Base-by-base conservation (phyloP, 2,888 invertebrate species). In the Teinopalpus imperialis region DNA sequence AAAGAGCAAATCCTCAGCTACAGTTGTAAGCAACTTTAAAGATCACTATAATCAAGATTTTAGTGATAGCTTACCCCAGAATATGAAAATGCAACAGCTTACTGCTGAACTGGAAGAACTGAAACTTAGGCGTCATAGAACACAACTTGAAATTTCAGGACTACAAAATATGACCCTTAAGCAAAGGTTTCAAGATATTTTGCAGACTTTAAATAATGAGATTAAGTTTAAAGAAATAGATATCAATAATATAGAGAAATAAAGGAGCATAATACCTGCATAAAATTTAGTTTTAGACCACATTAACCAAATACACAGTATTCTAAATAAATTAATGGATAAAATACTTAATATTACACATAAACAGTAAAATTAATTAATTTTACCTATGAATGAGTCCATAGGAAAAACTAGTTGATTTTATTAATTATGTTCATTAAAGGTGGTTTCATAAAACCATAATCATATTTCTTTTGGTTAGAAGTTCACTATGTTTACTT, bases 91-190 rank as follows among this genome's bases (percentile, higher is more conserved):
- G 44, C 91, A 91, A 29, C 92, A 93, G 55, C 69, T 95, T 5
- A 91, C 92, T 26, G 81, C 90, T 3, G 94, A 95, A 69, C 77
- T 95, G 26, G 90, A 91, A 6, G 94, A 94, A 49, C 75, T 95
- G 12, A 92, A 92, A 57, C 89, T 90, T n/a, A 90, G 93, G 48
- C 85, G 94, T 48, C 90, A 92, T 36, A 93, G 94, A 57, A 95
- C 95, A 59, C 94, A 95, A 62, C 89, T 91, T 39, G 94, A 95
- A 70, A 92, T 96, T 48, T 91, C 93, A 13, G 93, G 92, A 37
- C 94, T 95, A 57, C 95, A 95, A 69, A 96, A 96, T 74, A 89
- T 92, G 53, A 93, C 94, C n/a, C 74, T 96, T 5, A 88, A 94
- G 37, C 94, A 95, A 74, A 86, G 95, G 31, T 93, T 96, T 69